Base-by-base conservation (phyloP, 1,140 invertebrate genomes). In the Drosophila willistoni region DNA sequence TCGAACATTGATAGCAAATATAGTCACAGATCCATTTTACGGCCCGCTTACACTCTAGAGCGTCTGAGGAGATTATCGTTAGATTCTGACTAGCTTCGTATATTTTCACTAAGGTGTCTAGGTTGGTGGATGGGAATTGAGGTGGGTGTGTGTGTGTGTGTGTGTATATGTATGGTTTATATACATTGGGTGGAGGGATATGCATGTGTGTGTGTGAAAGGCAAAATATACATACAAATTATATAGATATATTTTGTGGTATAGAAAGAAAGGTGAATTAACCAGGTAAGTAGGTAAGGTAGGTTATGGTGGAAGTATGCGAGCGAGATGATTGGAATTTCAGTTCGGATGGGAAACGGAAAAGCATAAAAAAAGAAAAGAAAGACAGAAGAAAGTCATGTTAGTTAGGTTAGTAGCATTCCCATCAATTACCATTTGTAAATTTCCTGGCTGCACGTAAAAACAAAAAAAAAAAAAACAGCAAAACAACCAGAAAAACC, bases 1-100 rank as follows among this genome's bases (percentile, higher is more conserved):
- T 94, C 74, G 96, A 98, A 93, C 99, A 99, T 93, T 99, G 98
- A 92, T 96, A 96, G 29, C 97, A 95, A 80, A 99, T 99, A 92
- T 99, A 99, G 93, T 99, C 98, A 93, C 98, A 98, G 62, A 99
- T 95, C 98, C 98, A 98, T 91, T 98, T 98, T 4, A 99, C 97
- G n/a, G 97, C 97, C 85, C 98, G 93, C 93, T 97, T 97, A 91
- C 97, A 97, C 92, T 98, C 97, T 73, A 97, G 92, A 56, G 95
- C 95, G 93, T 97, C 96, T 97, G 87, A 87, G 78, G 90, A 91
- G 84, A 92, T 90, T 81, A 92, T 92, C 79, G 87, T 92, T 91
- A 91, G 71, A 92, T 91, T 91, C 90, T 89, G 90, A 73, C 86
- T 91, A 90, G 90, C 86, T 90, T 91, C 87, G 79, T 91, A 84